Conservation (phyloP, 2,888 invertebrate species). For the Eretmocerus hayati region DNA sequence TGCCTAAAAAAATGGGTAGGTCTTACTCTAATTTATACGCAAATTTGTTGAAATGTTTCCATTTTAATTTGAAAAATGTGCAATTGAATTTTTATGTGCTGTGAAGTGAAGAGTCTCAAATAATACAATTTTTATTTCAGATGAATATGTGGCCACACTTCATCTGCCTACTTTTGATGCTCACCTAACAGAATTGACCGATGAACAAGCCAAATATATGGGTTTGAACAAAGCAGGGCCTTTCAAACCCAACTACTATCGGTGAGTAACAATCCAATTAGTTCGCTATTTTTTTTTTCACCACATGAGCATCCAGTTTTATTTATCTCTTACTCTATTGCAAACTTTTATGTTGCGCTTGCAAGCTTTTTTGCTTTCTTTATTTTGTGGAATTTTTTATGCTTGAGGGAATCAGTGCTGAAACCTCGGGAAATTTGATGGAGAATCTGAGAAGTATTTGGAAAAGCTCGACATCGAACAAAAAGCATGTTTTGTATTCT, state of each 20-base stretch:
- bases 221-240: slow-evolving; percentile 97
- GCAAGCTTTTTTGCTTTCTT: background rate
- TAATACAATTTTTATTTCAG: too few relatives aligned
- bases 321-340: background rate
- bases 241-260: slow-evolving; percentile 97
- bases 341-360: background rate
- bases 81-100: background rate
- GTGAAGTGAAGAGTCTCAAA: too few relatives aligned
- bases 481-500: too few relatives aligned
- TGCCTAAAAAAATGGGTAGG: slow-evolving; percentile 97
- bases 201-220: slow-evolving; percentile 96
- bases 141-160: slow-evolving; percentile 95
- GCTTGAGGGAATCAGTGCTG: too few relatives aligned
- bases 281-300: background rate
- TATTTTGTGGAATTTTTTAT: too few relatives aligned
- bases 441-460: too few relatives aligned
- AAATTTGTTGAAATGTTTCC: background rate
- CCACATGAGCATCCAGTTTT: background rate
- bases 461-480: too few relatives aligned
- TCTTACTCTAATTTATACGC: slow-evolving; percentile 12
- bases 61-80: background rate
- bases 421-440: too few relatives aligned
- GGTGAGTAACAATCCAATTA: slow-evolving; percentile 51
- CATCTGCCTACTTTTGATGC: slow-evolving; percentile 97
- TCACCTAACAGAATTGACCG: slow-evolving; percentile 88